Evolutionary conservation across 1,140 invertebrate species (phyloP).

Genomic region (Acromyrmex echinatior): DNA sequence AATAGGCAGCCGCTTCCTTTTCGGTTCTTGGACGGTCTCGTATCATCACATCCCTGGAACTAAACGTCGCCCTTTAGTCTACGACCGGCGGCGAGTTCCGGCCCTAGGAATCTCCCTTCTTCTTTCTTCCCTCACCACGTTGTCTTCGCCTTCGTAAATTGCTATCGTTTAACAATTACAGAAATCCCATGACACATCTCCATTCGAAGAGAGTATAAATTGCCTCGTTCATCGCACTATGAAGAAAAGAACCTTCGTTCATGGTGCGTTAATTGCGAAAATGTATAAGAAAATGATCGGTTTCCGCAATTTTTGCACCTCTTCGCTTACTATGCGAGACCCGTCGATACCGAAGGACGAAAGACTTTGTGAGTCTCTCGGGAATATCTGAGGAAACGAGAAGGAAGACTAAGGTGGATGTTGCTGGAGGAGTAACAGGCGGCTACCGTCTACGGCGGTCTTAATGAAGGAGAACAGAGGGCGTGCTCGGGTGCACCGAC

Average conservation of each 20-base stretch:
- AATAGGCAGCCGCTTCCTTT: slow-evolving; percentile 80
- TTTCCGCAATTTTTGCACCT: slow-evolving; percentile 37
- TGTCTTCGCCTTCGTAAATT: slow-evolving; percentile 1
- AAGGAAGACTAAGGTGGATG: slow-evolving; percentile 55
- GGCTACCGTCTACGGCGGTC: slow-evolving; percentile 82
- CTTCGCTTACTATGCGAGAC: neutral
- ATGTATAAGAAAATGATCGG: slow-evolving; percentile 20
- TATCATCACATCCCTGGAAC: slow-evolving; percentile 49
- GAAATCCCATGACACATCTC: slow-evolving; percentile 19
- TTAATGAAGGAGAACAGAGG: slow-evolving; percentile 86
- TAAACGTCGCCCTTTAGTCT: slow-evolving; percentile 39
- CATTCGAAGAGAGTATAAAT: neutral
- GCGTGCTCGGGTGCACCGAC: slow-evolving; percentile 84
- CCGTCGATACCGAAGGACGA: neutral
- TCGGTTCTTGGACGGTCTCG: slow-evolving; percentile 41
- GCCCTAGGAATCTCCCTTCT: neutral
- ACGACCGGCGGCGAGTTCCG: slow-evolving; percentile 1
- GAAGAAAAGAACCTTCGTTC: neutral
- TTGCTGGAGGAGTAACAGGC: slow-evolving; percentile 80
- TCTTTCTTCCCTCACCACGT: neutral
- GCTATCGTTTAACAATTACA: slow-evolving; percentile 9
- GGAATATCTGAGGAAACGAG: slow-evolving; percentile 40
- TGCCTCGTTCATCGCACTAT: neutral
- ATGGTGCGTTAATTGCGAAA: neutral
- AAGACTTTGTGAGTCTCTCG: slow-evolving; percentile 44